These are phyloP conservation scores for Caenorhabditis plicata DNA, from an alignment of 2,888 invertebrate genomes.

Conservation along the genomic window DNA sequence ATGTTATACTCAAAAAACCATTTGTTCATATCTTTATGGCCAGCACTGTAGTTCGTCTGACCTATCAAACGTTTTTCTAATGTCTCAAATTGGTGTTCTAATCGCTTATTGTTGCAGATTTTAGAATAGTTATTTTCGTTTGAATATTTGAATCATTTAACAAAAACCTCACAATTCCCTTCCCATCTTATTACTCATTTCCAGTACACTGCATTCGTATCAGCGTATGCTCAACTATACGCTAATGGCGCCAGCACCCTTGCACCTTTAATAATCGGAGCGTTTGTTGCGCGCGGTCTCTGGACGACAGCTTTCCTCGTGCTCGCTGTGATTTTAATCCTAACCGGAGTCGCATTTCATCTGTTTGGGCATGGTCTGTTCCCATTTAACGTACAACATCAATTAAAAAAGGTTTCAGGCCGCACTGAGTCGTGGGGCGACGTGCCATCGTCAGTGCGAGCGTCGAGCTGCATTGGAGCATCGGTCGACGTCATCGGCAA, in stretches of 20 bases:
- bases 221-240: slow-evolving; percentile 57
- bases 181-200: slow-evolving; percentile 4
- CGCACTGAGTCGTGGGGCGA: slow-evolving; percentile 34
- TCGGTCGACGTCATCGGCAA: no score
- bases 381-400: background rate
- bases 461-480: slow-evolving; percentile 21
- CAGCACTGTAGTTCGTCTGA: no score
- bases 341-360: slow-evolving; percentile 54
- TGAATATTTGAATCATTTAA: no score
- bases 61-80: no score
- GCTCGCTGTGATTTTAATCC: slow-evolving; percentile 46
- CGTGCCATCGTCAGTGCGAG: slow-evolving; percentile 17
- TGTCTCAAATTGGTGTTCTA: no score
- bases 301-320: slow-evolving; percentile 55
- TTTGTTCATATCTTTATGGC: no score
- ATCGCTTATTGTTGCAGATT: background rate
- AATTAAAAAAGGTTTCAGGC: slow-evolving; percentile 3
- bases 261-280: slow-evolving; percentile 54
- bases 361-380: slow-evolving; percentile 52
- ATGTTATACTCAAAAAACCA: no score
- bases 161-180: background rate
- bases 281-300: background rate
- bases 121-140: no score
- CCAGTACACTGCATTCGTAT: slow-evolving; percentile 58
- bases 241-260: slow-evolving; percentile 50